phyloP scores from a whole-genome alignment of 2,888 invertebrate genomes.

The Cepaea hortensis region DNA sequence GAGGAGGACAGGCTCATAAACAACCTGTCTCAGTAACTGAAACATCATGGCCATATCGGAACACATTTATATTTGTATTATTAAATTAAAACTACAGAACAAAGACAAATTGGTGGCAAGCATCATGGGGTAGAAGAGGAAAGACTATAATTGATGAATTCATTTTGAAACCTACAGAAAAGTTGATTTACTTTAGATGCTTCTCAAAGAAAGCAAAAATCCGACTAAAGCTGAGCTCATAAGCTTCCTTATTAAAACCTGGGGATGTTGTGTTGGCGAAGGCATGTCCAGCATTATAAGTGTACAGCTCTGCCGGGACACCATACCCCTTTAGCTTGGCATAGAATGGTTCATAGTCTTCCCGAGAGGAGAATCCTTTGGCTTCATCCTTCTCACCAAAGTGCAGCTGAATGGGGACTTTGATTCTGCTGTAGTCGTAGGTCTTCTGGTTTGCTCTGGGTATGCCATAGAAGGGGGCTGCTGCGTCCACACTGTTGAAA shows the following conservation, averaged over 20 bases:
- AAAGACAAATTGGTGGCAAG: too few relatives aligned
- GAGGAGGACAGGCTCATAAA: too few relatives aligned
- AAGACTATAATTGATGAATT: too few relatives aligned
- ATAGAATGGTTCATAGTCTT: constrained; percentile 38
- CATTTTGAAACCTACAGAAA: too few relatives aligned
- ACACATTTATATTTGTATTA: too few relatives aligned
- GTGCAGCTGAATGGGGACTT: constrained; percentile 70
- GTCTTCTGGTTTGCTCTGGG: constrained; percentile 53
- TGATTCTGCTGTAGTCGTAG: constrained; percentile 66
- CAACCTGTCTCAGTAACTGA: too few relatives aligned
- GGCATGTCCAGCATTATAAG: constrained; percentile 61
- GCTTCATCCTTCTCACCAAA: constrained; percentile 66
- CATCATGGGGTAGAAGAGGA: too few relatives aligned
- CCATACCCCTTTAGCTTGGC: constrained; percentile 23
- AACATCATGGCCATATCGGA: too few relatives aligned
- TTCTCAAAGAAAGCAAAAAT: constrained; percentile 63
- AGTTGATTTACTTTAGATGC: constrained; percentile 44
- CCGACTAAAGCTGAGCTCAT: constrained; percentile 56
- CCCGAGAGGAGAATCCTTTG: constrained; percentile 28
- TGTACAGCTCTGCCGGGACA: constrained; percentile 33
- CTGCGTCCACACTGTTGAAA: constrained; percentile 64
- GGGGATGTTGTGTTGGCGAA: constrained; percentile 61
- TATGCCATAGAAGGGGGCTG: constrained; percentile 73
- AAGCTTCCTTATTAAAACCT: constrained; percentile 58
- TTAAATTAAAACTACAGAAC: too few relatives aligned